phyloP scores from a whole-genome alignment of 2,888 invertebrate genomes.

The Megalurothrips usitatus region DNA sequence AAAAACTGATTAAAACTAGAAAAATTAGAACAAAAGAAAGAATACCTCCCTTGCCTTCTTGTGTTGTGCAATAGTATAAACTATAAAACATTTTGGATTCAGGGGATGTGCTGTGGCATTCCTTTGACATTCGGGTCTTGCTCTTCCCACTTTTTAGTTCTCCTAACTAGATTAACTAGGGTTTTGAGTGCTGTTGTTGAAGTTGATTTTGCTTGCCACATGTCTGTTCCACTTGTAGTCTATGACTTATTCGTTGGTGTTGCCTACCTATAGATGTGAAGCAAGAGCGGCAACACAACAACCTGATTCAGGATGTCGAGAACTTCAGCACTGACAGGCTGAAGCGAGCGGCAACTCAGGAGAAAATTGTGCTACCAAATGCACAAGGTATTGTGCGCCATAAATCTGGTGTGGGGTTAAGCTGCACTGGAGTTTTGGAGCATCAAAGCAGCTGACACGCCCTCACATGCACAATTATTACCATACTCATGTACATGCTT shows the following conservation, averaged over 20 bases:
- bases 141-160: neutral
- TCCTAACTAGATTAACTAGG: too few species aligned
- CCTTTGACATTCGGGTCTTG: neutral
- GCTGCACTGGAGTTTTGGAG: too few species aligned
- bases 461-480: too few species aligned
- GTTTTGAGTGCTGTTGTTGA: too few species aligned
- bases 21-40: too few species aligned
- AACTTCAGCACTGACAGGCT: slow-evolving; percentile 69
- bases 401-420: neutral
- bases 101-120: slow-evolving; percentile 30
- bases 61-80: neutral
- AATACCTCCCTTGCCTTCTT: slow-evolving; percentile 19
- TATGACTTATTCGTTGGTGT: slow-evolving; percentile 12
- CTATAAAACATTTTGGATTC: slow-evolving; percentile 22
- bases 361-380: slow-evolving; percentile 78
- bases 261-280: slow-evolving; percentile 56
- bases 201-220: too few species aligned
- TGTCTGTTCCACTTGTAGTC: neutral
- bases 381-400: slow-evolving; percentile 64
- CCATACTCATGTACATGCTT: too few species aligned
- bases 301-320: slow-evolving; percentile 70
- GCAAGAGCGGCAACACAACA: slow-evolving; percentile 69
- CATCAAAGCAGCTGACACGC: too few species aligned
- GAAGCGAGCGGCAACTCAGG: slow-evolving; percentile 73
- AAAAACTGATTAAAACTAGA: neutral